Percentiles rank a stretch among this genome's conserved stretches.
phyloP scores from a whole-genome alignment of 2,113 vertebrate species.

The Labrus mixtus region DNA sequence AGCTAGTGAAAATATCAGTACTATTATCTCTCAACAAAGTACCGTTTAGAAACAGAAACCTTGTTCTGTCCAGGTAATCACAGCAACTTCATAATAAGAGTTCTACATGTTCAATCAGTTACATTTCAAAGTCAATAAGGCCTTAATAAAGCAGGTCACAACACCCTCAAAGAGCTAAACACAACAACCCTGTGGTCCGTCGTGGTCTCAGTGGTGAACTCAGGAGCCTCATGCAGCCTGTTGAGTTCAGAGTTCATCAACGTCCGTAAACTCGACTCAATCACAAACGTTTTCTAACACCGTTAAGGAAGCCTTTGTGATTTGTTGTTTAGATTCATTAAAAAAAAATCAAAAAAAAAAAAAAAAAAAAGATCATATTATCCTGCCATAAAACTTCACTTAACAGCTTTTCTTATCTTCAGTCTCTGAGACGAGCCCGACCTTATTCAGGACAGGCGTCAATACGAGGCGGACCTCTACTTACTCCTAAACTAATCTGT shows the following conservation, averaged over 20 bases:
- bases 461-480: slow-evolving; percentile 78
- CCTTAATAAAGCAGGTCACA: slow-evolving; percentile 34
- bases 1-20: slow-evolving; percentile 17
- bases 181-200: no score
- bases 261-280: slow-evolving; percentile 72
- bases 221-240: slow-evolving; percentile 57
- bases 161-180: slow-evolving; percentile 5
- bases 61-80: slow-evolving; percentile 26
- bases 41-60: slow-evolving; percentile 33
- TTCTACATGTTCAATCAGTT: slow-evolving; percentile 31
- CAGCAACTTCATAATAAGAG: slow-evolving; percentile 55
- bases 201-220: no score
- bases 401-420: no score
- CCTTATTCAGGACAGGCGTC: no score
- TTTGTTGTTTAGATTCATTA: slow-evolving; percentile 80
- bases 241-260: slow-evolving; percentile 52
- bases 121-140: slow-evolving; percentile 42
- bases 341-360: slow-evolving; percentile 2
- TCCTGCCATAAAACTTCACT: slow-evolving; percentile 45
- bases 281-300: slow-evolving; percentile 73
- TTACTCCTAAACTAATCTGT: slow-evolving; percentile 20
- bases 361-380: slow-evolving; percentile 64
- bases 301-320: slow-evolving; percentile 85
- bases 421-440: no score
- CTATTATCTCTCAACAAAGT: slow-evolving; percentile 39